phyloP scores from a whole-genome alignment of 2,113 vertebrate species.

The Heloderma charlesbogerti region DNA sequence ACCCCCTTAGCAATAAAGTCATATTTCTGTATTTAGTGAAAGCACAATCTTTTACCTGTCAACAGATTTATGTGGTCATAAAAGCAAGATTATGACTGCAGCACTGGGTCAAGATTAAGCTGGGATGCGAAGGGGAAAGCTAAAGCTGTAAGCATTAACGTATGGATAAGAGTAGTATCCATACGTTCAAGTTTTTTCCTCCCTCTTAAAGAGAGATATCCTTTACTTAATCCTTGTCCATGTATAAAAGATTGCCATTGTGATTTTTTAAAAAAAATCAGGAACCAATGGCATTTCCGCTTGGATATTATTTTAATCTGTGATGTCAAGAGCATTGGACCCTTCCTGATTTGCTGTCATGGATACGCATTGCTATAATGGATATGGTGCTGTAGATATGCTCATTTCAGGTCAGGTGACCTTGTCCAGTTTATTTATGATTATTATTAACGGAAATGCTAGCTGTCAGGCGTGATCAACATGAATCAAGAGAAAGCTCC shows the following conservation, averaged over 20 bases:
- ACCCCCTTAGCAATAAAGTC: constrained; percentile 40
- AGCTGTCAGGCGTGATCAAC: constrained; percentile 72
- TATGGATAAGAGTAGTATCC: constrained; percentile 48
- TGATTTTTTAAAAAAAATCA: constrained; percentile 24
- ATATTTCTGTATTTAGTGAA: constrained; percentile 65
- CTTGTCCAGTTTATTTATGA: constrained; percentile 81
- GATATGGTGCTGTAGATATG: constrained; percentile 65
- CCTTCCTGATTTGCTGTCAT: constrained; percentile 49
- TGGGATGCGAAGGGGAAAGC: constrained; percentile 42
- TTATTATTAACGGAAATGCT: constrained; percentile 80
- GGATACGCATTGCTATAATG: constrained; percentile 64
- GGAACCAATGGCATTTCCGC: constrained; percentile 31
- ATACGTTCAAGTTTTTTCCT: background rate
- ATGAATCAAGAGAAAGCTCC: constrained; percentile 75
- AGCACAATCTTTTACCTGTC: constrained; percentile 70
- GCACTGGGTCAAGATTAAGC: constrained; percentile 40
- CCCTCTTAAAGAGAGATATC: background rate
- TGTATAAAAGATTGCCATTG: constrained; percentile 28
- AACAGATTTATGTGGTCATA: constrained; percentile 69
- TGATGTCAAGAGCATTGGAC: constrained; percentile 53
- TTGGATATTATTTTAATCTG: constrained; percentile 61
- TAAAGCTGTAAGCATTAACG: constrained; percentile 46
- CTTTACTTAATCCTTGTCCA: constrained; percentile 29
- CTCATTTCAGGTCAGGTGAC: constrained; percentile 77
- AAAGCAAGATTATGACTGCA: constrained; percentile 68